Percentiles rank a stretch among this genome's conserved stretches.
phyloP scores from a whole-genome alignment of 2,113 vertebrate species.

The Pachypanchax playfairii region DNA sequence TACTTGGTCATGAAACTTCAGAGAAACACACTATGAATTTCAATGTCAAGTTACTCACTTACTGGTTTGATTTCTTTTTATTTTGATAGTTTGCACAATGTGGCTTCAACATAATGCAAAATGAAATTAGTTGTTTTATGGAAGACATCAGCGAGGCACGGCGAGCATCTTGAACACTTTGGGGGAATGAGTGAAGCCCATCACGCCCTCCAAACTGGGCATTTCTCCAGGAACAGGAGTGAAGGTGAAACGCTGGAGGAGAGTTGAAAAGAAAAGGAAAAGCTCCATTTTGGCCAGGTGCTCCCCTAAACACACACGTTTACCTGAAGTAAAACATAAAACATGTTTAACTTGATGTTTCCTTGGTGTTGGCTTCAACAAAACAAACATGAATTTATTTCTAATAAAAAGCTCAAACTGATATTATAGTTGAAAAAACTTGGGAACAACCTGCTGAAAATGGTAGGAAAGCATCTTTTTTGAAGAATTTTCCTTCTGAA shows the following conservation, averaged over 20 bases:
- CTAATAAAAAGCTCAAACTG: background rate
- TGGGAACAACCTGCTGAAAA: conserved; percentile 84
- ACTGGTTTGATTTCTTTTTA: too few relatives aligned
- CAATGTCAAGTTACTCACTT: background rate
- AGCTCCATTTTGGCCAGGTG: conserved; percentile 83
- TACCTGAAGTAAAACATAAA: conserved; percentile 72
- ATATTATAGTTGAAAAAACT: background rate
- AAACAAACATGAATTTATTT: background rate
- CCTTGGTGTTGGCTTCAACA: background rate
- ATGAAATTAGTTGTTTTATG: background rate
- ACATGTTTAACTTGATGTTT: background rate
- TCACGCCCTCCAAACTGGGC: conserved; percentile 57
- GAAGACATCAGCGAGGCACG: conserved; percentile 42
- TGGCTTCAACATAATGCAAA: background rate
- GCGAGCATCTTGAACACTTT: conserved; percentile 45
- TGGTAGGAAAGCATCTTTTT: conserved; percentile 84
- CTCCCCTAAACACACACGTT: conserved; percentile 84
- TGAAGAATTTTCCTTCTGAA: conserved; percentile 81
- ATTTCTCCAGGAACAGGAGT: conserved; percentile 56
- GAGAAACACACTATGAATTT: too few relatives aligned
- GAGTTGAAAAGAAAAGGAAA: conserved; percentile 84
- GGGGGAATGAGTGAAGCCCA: conserved; percentile 58
- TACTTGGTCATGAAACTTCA: too few relatives aligned
- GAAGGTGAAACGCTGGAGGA: conserved; percentile 77
- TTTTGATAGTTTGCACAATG: background rate